These are phyloP conservation scores for Litocranius walleri DNA, from an alignment of 2,113 vertebrate species.

Conservation along the genomic window DNA sequence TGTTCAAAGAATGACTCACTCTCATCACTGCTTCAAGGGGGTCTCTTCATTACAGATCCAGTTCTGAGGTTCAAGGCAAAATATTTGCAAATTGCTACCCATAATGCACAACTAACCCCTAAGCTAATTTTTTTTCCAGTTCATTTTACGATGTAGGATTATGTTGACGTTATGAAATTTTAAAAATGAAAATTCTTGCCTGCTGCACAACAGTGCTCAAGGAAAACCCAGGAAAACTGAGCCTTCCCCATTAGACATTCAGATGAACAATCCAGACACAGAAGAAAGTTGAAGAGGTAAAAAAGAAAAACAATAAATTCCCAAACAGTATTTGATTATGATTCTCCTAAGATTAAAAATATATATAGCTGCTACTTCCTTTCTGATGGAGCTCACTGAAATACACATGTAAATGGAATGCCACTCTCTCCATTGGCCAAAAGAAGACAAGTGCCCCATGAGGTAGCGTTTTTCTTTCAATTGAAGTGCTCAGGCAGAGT, in stretches of 20 bases:
- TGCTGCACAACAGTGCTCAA: background rate
- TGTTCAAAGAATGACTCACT: slow-evolving; percentile 32
- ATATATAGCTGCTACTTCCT: background rate
- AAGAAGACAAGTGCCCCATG: background rate
- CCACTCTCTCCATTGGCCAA: background rate
- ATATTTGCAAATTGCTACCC: slow-evolving; percentile 74
- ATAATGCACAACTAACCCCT: slow-evolving; percentile 64
- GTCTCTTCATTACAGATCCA: slow-evolving; percentile 63
- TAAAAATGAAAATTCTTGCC: slow-evolving; percentile 52
- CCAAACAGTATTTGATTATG: background rate
- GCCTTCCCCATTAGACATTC: slow-evolving; percentile 36
- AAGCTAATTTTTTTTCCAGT: slow-evolving; percentile 13
- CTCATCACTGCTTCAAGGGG: slow-evolving; percentile 51
- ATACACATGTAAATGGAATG: background rate
- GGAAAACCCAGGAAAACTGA: background rate
- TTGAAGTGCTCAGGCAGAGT: background rate
- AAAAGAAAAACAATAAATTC: background rate
- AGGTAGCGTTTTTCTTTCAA: background rate
- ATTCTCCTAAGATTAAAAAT: background rate
- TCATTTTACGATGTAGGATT: slow-evolving; percentile 53
- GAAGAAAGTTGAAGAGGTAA: background rate
- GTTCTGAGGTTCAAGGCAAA: slow-evolving; percentile 47
- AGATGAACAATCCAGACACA: background rate
- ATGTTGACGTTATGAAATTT: slow-evolving; percentile 59
- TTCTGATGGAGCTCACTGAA: background rate